Evolutionary conservation across 92 coral and sea anemone genomes (phyloP).

Genomic region (Parazoanthus swiftii): DNA sequence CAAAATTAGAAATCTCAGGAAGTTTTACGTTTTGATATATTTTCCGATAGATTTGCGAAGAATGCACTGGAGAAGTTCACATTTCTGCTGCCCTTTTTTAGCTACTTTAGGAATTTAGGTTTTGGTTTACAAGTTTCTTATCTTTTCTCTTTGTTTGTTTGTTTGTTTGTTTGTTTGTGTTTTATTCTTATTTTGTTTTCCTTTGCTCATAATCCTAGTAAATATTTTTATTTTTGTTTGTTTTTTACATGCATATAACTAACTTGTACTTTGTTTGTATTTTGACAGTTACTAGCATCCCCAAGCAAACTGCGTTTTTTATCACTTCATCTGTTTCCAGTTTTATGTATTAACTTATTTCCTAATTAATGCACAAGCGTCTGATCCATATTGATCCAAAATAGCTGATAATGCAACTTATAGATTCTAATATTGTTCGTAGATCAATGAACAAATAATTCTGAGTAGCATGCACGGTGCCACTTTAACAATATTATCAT

Average conservation of each 20-base stretch:
- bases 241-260: not conserved
- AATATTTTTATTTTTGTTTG: no score
- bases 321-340: not conserved
- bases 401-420: no score
- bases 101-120: no score
- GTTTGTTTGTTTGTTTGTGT: no score
- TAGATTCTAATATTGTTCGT: no score
- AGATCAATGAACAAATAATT: no score
- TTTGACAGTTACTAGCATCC: not conserved
- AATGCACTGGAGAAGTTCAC: no score
- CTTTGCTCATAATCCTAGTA: not conserved
- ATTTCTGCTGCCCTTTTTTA: no score
- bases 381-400: not conserved
- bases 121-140: no score
- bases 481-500: not conserved
- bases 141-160: no score
- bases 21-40: not conserved
- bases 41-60: no score
- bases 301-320: not conserved
- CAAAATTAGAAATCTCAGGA: not conserved
- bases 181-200: not conserved
- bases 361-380: not conserved
- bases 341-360: no score
- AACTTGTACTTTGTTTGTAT: not conserved
- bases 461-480: not conserved